Evolutionary conservation across 1,140 invertebrate genomes (phyloP).

Genomic region (Trachymyrmex cornetzi): DNA sequence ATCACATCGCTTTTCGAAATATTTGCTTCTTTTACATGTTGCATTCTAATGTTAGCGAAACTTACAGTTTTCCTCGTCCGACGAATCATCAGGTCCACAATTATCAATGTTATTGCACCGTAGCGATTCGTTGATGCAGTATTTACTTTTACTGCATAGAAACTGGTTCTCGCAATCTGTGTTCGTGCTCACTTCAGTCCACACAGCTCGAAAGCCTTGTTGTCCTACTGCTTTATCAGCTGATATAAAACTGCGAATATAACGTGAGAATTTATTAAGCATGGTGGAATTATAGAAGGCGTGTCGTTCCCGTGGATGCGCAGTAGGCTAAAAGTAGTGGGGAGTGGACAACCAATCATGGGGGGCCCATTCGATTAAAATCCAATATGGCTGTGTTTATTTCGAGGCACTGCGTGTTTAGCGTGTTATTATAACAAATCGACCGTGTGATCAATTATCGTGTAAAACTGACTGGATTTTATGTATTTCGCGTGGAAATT

Average conservation of each 20-base stretch:
- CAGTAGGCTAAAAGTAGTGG: no score
- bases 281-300: no score
- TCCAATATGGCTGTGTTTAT: no score
- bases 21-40: conserved; percentile 36
- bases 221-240: conserved; percentile 93
- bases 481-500: no score
- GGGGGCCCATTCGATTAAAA: no score
- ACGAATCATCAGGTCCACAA: conserved; percentile 92
- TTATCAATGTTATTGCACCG: conserved; percentile 93
- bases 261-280: not conserved
- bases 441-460: no score
- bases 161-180: conserved; percentile 88
- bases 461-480: no score
- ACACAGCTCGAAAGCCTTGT: conserved; percentile 94
- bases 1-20: conserved; percentile 62
- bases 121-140: conserved; percentile 93
- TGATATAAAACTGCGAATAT: conserved; percentile 90
- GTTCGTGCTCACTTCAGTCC: conserved; percentile 93
- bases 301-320: no score
- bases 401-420: no score
- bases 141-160: conserved; percentile 90
- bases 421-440: no score
- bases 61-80: conserved; percentile 95
- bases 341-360: no score
- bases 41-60: conserved; percentile 79